Evolutionary conservation across 2,113 vertebrate species (phyloP).

Genomic region (Grammomys dolichurus): DNA sequence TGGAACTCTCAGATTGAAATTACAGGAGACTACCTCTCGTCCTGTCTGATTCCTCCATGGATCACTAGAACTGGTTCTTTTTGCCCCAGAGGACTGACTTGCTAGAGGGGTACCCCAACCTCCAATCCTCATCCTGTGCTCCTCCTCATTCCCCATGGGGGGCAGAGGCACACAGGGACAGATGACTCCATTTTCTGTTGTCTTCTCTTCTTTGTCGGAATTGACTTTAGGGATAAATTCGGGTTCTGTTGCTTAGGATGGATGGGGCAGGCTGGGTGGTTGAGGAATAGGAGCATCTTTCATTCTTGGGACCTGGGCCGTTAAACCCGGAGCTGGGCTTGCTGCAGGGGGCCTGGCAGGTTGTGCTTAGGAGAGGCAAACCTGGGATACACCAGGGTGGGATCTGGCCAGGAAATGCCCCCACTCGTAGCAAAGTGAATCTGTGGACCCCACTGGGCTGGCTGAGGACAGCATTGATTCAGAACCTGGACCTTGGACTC

Average conservation of each 20-base stretch:
- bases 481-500: background rate
- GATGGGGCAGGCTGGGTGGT: background rate
- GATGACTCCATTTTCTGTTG: background rate
- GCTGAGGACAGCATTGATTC: background rate
- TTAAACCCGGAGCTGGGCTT: background rate
- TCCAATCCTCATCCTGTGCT: background rate
- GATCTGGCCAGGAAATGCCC: background rate
- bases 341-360: background rate
- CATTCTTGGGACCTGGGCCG: background rate
- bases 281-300: background rate
- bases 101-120: background rate
- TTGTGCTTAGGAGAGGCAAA: background rate
- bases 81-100: background rate
- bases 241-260: background rate
- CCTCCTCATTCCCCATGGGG: background rate
- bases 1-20: background rate
- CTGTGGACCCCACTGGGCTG: constrained; percentile 34
- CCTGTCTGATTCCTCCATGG: background rate
- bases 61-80: background rate
- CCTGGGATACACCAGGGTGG: background rate
- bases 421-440: background rate
- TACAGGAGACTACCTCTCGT: background rate
- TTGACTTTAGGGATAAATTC: background rate
- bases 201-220: background rate
- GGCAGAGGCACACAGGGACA: background rate